A percentile compares a stretch with the other conserved stretches of the same genome.
Conservation (phyloP, 2,113 vertebrate genomes). For the Synodontis membranacea region DNA sequence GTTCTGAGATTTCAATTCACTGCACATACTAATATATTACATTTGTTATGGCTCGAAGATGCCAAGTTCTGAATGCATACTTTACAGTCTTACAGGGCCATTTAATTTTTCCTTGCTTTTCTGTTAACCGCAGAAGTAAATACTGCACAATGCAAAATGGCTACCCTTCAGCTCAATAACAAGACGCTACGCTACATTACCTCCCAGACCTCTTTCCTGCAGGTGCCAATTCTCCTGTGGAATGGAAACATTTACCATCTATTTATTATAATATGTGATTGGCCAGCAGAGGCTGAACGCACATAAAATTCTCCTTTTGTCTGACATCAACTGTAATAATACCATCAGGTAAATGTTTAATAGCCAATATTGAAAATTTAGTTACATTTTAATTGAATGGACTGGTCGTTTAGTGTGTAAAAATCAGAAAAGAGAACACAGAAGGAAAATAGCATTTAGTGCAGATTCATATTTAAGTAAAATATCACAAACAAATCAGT, state of each 20-base stretch:
- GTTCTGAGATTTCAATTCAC: background rate
- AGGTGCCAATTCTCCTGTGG: slow-evolving; percentile 62
- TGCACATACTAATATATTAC: background rate
- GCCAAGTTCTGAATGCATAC: background rate
- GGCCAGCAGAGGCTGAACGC: slow-evolving; percentile 55
- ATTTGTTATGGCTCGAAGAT: background rate
- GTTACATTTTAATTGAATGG: slow-evolving; percentile 10
- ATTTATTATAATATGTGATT: slow-evolving; percentile 70
- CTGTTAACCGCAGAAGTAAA: slow-evolving; percentile 57
- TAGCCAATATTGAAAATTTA: background rate
- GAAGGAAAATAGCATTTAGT: background rate
- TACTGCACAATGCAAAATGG: slow-evolving; percentile 69
- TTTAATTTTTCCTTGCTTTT: slow-evolving; percentile 24
- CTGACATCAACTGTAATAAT: slow-evolving; percentile 28
- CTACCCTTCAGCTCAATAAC: slow-evolving; percentile 73
- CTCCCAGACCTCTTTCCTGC: slow-evolving; percentile 65
- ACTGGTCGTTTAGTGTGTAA: background rate
- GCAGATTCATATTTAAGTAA: background rate
- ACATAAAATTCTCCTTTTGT: slow-evolving; percentile 30
- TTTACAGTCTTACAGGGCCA: background rate
- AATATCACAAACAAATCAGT: background rate
- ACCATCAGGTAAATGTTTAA: background rate
- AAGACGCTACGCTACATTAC: slow-evolving; percentile 76
- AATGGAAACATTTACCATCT: slow-evolving; percentile 67
- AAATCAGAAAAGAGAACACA: background rate